Base-by-base conservation (phyloP, 2,888 invertebrate genomes). In the Zygogramma bicolorata region DNA sequence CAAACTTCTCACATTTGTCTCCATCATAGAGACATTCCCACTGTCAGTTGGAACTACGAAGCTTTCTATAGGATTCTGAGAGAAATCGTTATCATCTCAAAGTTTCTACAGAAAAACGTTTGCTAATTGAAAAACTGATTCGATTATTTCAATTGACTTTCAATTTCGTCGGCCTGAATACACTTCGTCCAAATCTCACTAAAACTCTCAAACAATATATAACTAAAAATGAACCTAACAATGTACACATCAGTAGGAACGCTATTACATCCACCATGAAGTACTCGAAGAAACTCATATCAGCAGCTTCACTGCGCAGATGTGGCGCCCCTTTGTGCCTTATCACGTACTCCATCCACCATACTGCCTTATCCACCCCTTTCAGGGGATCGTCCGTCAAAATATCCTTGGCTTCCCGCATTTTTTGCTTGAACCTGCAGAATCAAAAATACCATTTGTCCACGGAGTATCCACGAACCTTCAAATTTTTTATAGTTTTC, bases 301-400 rank as follows among this genome's bases (percentile, higher is more conserved):
- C 88, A 5, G 87, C 87, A 1, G 84, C 84, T 15, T 88, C 84
- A 6, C 89, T 87, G 6, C 88, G 86, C 3, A 90, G 83, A 75
- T 88, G 87, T 2, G 82, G 82, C 0, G 89, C 88, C 0, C 88
- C 88, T 18, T 85, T 76, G 66, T 83, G 79, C 29, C 82, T 72
- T 7, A 81, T 74, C 13, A 79, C 75, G 65, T 81, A 80, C 65
- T 81, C 80, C 8, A 77, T 69, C 83, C 83, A 83, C 82, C 82
- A 83, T 0, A 82, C 66, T 0, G 79, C 83, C 58, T 75, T 80
- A 34, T 82, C 79, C 13, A 82, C 53, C 2, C 79, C 77, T 1
- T 63, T 76, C 77, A 79, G 74, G 10, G 81, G 82, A 59, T 80
- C 72, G 27, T 80, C 80, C 25, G 67, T 59, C 15, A 80, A n/a